phyloP scores from a whole-genome alignment of 1,140 invertebrate species.

The Glossosoma conforme region DNA sequence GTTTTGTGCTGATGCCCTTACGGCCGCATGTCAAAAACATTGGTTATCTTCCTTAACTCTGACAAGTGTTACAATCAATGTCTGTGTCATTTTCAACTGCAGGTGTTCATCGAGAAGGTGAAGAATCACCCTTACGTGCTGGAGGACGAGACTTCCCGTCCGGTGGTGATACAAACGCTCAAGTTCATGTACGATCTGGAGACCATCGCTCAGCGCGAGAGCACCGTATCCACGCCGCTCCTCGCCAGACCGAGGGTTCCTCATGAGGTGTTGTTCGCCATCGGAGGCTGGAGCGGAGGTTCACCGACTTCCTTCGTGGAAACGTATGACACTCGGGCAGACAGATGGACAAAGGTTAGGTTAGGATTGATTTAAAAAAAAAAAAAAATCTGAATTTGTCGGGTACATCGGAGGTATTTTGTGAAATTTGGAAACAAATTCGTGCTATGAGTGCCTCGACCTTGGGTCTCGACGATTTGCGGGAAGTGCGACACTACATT shows the following conservation, averaged over 20 bases:
- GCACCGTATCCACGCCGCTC: constrained; percentile 56
- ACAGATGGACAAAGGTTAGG: constrained; percentile 63
- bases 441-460: too few relatives aligned
- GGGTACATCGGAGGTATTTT: too few relatives aligned
- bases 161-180: constrained; percentile 59
- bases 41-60: too few relatives aligned
- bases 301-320: constrained; percentile 73
- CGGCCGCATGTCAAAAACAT: too few relatives aligned
- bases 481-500: too few relatives aligned
- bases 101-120: constrained; percentile 57
- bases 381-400: too few relatives aligned
- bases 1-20: too few relatives aligned
- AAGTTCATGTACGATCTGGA: constrained; percentile 59
- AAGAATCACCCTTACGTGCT: constrained; percentile 58
- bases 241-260: constrained; percentile 62
- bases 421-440: too few relatives aligned
- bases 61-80: constrained; percentile 4
- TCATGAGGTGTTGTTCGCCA: constrained; percentile 63
- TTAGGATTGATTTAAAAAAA: too few relatives aligned
- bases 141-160: constrained; percentile 59
- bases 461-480: too few relatives aligned
- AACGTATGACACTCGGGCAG: constrained; percentile 68
- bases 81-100: constrained; percentile 17
- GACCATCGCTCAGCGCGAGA: constrained; percentile 51
- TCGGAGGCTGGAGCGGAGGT: constrained; percentile 78